These are phyloP conservation scores for Lithodes maja DNA, from an alignment of 2,888 invertebrate genomes.

Conservation along the genomic window DNA sequence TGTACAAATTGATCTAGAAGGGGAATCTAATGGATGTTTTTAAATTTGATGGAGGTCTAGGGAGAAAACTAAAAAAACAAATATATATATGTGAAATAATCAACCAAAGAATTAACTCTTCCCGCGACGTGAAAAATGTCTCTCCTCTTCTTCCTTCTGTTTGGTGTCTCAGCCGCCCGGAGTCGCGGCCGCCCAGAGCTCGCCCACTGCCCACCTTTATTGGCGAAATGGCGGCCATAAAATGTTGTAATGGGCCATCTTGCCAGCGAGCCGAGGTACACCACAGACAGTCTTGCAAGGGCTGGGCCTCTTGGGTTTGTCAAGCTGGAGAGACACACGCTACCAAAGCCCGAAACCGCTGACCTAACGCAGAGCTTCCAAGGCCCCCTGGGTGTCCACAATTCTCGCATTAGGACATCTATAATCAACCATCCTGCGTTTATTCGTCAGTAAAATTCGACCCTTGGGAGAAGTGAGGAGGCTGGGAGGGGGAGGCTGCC, in stretches of 20 bases:
- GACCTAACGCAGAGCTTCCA: not conserved
- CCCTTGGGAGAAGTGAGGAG: constrained; percentile 39
- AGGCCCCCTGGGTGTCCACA: constrained; percentile 27
- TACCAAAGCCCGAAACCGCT: not conserved
- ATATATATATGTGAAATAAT: too few relatives aligned
- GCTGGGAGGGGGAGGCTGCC: not conserved
- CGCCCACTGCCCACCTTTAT: constrained; percentile 65
- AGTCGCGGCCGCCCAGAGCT: constrained; percentile 19
- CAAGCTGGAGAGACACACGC: constrained; percentile 24
- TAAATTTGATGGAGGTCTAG: too few relatives aligned
- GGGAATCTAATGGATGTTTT: too few relatives aligned
- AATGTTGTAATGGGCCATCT: constrained; percentile 66
- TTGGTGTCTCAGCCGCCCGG: constrained; percentile 18
- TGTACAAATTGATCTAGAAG: too few relatives aligned
- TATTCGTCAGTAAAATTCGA: constrained; percentile 62
- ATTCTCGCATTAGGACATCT: constrained; percentile 59
- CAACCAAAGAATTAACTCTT: too few relatives aligned
- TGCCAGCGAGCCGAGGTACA: constrained; percentile 50
- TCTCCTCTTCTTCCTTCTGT: constrained; percentile 46
- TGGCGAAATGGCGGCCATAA: constrained; percentile 64
- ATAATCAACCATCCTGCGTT: constrained; percentile 58
- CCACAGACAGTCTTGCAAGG: constrained; percentile 41
- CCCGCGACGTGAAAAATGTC: constrained; percentile 19
- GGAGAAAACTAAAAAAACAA: too few relatives aligned
- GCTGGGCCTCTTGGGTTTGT: constrained; percentile 35